Base-by-base conservation (phyloP, 2,888 invertebrate genomes). In the Thalpophila matura region DNA sequence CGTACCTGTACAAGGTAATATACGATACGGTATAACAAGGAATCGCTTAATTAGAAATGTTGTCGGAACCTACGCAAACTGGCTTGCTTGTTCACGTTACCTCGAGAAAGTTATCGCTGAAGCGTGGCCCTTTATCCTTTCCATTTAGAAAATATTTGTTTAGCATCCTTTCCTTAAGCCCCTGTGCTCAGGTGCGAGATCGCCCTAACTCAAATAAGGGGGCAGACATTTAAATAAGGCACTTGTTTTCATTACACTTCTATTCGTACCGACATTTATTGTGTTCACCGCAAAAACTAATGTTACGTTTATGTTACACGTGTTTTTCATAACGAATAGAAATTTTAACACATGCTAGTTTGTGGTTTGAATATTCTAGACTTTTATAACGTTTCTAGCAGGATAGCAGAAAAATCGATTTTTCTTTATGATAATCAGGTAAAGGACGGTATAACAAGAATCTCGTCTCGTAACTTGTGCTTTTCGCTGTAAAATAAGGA, bases 71-170 rank as follows among this genome's bases (percentile, higher is more conserved):
- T 89, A 85, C 87, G 83, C 89, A 90, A 90, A 90, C 89, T 83
- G 86, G 82, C 78, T 82, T 84, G 85, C 89, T 88, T 89, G 89
- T 83, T 87, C 88, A 84, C 86, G 83, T 83, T 87, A 82, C 86
- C 86, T 79, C 83, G 77, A 80, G 85, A 91, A 92, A 92, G 88
- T 92, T 92, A 92, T 91, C 88, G 91, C 83, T 83, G 86, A 86
- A 82, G 87, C 91, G 91, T 90, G 89, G 89, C 89, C 91, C 90
- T 90, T 90, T 88, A 91, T 91, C 91, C 91, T 84, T 91, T 89
- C 89, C 90, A 89, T 93, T 92, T 87, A 86, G 91, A 89, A 91
- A 93, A 93, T 93, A 93, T 93, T 93, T 93, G 91, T 92, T 93
- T 89, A 92, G 89, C 91, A 90, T 89, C 92, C 92, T 91, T 91